Evolutionary conservation across 37 sponge, comb jelly and placozoan species (phyloP).

Genomic region (Crambe crambe): DNA sequence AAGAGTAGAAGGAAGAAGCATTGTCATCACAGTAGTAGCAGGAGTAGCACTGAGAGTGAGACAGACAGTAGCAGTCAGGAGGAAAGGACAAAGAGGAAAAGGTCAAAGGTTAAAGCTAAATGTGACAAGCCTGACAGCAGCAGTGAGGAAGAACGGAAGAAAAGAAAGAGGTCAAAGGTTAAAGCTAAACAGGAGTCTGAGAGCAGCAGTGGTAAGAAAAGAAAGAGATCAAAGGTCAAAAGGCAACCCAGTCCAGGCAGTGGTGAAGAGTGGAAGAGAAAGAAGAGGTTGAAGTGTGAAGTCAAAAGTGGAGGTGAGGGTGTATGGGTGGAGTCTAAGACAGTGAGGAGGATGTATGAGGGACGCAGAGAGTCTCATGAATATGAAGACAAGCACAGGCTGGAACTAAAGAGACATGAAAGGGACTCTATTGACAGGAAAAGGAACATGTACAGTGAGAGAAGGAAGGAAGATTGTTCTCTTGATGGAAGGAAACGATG

Average conservation of each 20-base stretch:
- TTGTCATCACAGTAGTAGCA: constrained; percentile 1
- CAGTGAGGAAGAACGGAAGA: constrained; percentile 17
- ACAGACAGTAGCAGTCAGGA: neutral
- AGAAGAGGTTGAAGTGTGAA: neutral
- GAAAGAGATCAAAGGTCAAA: neutral
- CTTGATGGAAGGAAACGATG: neutral
- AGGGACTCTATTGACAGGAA: neutral
- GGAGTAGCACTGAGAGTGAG: neutral
- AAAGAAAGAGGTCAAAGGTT: neutral
- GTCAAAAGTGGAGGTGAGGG: neutral
- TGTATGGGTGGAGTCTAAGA: neutral
- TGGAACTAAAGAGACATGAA: neutral
- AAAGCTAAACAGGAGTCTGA: constrained; percentile 3
- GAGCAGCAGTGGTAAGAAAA: neutral
- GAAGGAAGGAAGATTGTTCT: too few relatives aligned
- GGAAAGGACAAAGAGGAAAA: constrained; percentile 11
- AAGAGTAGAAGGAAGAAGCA: constrained; percentile 25
- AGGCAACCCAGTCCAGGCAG: too few relatives aligned
- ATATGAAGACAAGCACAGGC: neutral
- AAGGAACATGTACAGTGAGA: neutral
- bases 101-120: neutral
- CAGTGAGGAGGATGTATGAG: neutral
- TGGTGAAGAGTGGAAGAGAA: neutral
- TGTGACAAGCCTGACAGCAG: constrained; percentile 1
- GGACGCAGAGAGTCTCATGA: neutral